Percentiles rank a stretch among this genome's conserved stretches.
Conservation (phyloP, 1,140 invertebrate genomes). For the Philopotamus ludificatus region DNA sequence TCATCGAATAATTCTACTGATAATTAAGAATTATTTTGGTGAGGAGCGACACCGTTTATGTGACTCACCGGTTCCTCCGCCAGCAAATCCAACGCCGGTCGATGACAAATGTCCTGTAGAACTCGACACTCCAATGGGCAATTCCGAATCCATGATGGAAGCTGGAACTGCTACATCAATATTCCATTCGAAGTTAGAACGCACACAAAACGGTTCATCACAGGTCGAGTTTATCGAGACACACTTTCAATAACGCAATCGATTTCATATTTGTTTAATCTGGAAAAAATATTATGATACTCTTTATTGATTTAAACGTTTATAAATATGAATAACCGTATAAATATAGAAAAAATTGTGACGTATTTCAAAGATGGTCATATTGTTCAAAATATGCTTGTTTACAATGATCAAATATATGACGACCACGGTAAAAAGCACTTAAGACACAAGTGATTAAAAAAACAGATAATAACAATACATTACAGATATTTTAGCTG, state of each 20-base stretch:
- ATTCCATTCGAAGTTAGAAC: neutral
- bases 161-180: neutral
- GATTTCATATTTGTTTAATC: neutral
- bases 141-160: slow-evolving; percentile 51
- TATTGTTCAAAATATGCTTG: too few relatives aligned
- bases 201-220: neutral
- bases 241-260: neutral
- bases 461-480: too few relatives aligned
- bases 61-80: slow-evolving; percentile 35
- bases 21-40: too few relatives aligned
- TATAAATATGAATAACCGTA: neutral
- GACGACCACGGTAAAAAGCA: too few relatives aligned
- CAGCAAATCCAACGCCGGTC: slow-evolving; percentile 46
- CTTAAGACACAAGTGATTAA: too few relatives aligned
- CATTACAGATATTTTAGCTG: too few relatives aligned
- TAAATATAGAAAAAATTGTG: too few relatives aligned
- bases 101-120: slow-evolving; percentile 56
- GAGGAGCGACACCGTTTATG: too few relatives aligned
- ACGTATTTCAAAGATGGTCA: too few relatives aligned
- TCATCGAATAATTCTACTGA: too few relatives aligned
- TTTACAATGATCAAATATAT: too few relatives aligned
- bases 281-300: neutral
- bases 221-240: neutral
- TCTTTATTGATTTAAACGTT: neutral
- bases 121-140: slow-evolving; percentile 54